Conservation (phyloP, 2,888 invertebrate species). For the Heliconius cydno region DNA sequence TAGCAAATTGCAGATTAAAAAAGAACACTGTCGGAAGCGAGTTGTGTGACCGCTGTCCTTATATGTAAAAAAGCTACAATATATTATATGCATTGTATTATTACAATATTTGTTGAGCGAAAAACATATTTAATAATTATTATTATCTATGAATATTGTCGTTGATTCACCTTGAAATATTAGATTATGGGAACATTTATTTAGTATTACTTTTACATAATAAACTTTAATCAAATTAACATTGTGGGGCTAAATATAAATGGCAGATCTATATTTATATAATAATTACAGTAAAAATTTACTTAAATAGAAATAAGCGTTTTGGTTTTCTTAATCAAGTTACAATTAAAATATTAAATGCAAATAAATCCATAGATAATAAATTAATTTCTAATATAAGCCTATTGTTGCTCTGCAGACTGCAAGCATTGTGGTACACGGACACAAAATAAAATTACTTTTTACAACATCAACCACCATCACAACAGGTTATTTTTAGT, state of each 20-base stretch:
- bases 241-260: neutral
- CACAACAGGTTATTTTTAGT: neutral
- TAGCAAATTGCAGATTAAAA: constrained; percentile 75
- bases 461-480: constrained; percentile 14
- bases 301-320: constrained; percentile 24
- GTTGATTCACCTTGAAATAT: neutral
- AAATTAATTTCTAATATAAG: constrained; percentile 26
- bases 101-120: neutral
- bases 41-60: constrained; percentile 32
- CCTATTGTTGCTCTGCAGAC: constrained; percentile 3
- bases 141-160: constrained; percentile 12
- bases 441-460: constrained; percentile 17
- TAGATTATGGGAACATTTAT: neutral
- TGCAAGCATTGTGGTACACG: neutral
- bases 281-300: constrained; percentile 7
- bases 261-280: constrained; percentile 12
- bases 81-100: neutral
- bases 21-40: constrained; percentile 55
- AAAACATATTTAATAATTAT: constrained; percentile 4
- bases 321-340: constrained; percentile 13
- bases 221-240: neutral
- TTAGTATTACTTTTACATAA: neutral
- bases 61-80: constrained; percentile 6
- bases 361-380: constrained; percentile 29
- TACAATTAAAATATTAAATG: constrained; percentile 17